Evolutionary conservation across 2,888 invertebrate genomes (phyloP).

Genomic region (Meandrusa payeni): DNA sequence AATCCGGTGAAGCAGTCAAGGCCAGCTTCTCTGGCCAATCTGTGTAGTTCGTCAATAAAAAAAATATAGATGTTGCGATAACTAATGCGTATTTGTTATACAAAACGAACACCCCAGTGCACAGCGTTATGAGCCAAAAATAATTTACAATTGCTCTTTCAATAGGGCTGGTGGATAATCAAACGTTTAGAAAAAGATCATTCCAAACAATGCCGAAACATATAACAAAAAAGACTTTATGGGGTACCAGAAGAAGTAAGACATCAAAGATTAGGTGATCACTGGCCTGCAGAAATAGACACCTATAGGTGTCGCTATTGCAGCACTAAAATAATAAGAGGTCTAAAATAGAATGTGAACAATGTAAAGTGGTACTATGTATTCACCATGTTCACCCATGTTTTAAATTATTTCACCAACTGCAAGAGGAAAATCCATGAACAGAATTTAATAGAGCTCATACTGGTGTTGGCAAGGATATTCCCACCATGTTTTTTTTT

Average conservation of each 20-base stretch:
- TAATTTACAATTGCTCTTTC: conserved; percentile 33
- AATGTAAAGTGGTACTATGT: conserved; percentile 25
- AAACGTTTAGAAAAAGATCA: conserved; percentile 24
- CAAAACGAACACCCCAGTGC: conserved; percentile 23
- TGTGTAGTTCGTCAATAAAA: no score
- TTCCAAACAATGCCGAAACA: conserved; percentile 28
- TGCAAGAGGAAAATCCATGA: conserved; percentile 2
- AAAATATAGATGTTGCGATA: conserved; percentile 30
- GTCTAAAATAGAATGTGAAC: conserved; percentile 26
- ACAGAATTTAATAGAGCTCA: conserved; percentile 12
- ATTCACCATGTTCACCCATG: conserved; percentile 12
- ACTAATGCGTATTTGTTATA: conserved; percentile 33
- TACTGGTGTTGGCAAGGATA: conserved; percentile 12
- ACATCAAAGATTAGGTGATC: conserved; percentile 30
- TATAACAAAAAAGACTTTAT: conserved; percentile 25
- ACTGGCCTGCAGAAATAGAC: conserved; percentile 26
- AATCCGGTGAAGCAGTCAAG: no score
- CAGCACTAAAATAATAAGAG: conserved; percentile 29
- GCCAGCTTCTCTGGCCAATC: no score
- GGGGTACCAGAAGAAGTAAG: conserved; percentile 31
- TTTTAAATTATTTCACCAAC: conserved; percentile 17
- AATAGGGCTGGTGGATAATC: conserved; percentile 29
- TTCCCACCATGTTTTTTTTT: conserved; percentile 16
- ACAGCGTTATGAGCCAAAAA: conserved; percentile 28
- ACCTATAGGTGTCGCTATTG: conserved; percentile 30